A percentile compares a stretch with the other conserved stretches of the same genome.
phyloP scores from a whole-genome alignment of 2,888 invertebrate species.

The Bombylius discolor region DNA sequence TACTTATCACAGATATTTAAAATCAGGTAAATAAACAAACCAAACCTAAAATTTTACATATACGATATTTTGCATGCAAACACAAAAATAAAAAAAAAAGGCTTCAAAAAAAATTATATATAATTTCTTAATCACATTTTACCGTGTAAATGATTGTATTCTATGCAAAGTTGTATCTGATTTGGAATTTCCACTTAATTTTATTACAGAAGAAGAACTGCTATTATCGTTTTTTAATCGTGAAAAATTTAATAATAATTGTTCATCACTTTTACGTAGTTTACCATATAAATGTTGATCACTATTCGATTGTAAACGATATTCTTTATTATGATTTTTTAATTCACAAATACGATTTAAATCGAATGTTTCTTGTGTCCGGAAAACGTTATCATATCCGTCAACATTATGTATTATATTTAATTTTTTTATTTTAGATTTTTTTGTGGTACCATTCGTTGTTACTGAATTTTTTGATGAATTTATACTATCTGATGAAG shows the following conservation, averaged over 20 bases:
- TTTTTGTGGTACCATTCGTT: not conserved
- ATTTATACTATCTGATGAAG: too few relatives aligned
- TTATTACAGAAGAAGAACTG: not conserved
- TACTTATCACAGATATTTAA: too few relatives aligned
- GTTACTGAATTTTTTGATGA: not conserved
- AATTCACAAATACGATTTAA: slow-evolving; percentile 29
- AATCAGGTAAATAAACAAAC: too few relatives aligned
- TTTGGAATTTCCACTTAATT: slow-evolving; percentile 1
- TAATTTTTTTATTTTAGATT: slow-evolving; percentile 14
- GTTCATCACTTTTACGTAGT: slow-evolving; percentile 16
- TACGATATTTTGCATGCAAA: too few relatives aligned
- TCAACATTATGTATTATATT: slow-evolving; percentile 34
- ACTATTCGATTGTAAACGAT: not conserved
- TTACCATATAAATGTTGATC: slow-evolving; percentile 31
- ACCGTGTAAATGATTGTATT: not conserved
- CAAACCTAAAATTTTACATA: too few relatives aligned
- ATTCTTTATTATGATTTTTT: slow-evolving; percentile 16
- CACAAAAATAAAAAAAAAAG: too few relatives aligned
- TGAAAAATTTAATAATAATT: slow-evolving; percentile 13
- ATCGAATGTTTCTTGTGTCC: slow-evolving; percentile 32
- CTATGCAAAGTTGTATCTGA: slow-evolving; percentile 8
- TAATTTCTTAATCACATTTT: not conserved
- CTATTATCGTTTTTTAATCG: not conserved
- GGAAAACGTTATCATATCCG: slow-evolving; percentile 27
- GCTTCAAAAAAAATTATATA: too few relatives aligned